Conservation (phyloP, 2,797 vertebrate species). For the Myotis vivesi region DNA sequence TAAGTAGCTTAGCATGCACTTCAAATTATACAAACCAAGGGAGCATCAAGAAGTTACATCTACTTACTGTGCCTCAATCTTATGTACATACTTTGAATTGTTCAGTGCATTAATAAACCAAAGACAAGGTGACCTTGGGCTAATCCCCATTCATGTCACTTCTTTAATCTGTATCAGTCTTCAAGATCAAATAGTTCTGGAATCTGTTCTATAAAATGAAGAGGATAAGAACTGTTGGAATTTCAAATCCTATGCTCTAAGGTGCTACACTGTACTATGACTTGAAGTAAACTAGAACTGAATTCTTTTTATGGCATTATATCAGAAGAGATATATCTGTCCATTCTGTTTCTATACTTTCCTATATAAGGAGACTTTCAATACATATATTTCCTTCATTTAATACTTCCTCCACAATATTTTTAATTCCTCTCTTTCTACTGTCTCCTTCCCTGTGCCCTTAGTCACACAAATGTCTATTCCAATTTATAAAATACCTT, state of each 20-base stretch:
- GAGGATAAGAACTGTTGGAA: background rate
- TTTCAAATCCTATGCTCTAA: background rate
- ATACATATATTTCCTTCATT: background rate
- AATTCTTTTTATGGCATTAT: constrained; percentile 10
- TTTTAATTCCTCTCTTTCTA: background rate
- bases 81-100: background rate
- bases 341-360: background rate
- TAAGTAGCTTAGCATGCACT: background rate
- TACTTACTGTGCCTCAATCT: background rate
- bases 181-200: background rate
- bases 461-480: background rate
- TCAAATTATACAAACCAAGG: background rate
- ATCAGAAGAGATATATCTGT: background rate
- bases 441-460: background rate
- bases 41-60: background rate
- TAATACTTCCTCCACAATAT: constrained; percentile 23
- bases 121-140: background rate
- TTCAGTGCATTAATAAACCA: background rate
- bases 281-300: background rate
- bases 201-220: background rate
- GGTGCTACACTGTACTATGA: background rate
- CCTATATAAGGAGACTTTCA: background rate
- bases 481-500: constrained; percentile 18
- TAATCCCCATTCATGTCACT: background rate
- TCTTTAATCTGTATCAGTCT: background rate